Evolutionary conservation across 1,140 invertebrate genomes (phyloP).

Genomic region (Aethina tumida): DNA sequence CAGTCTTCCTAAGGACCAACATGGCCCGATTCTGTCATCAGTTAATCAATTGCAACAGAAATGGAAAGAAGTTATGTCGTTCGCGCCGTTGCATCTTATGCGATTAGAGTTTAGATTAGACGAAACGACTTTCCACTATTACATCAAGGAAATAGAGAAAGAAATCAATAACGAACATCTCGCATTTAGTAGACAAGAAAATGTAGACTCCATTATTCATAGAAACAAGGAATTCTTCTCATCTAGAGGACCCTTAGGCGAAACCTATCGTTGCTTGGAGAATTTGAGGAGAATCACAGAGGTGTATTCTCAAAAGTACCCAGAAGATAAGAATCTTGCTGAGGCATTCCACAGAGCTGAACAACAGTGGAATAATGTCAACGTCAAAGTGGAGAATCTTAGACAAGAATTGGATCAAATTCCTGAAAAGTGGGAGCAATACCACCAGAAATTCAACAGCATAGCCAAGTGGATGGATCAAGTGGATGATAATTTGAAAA

Average conservation of each 20-base stretch:
- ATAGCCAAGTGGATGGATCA: constrained; percentile 87
- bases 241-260: constrained; percentile 53
- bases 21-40: constrained; percentile 54
- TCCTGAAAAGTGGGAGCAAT: constrained; percentile 81
- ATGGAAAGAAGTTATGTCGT: constrained; percentile 68
- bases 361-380: constrained; percentile 62
- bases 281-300: constrained; percentile 61
- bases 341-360: constrained; percentile 58
- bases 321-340: constrained; percentile 51
- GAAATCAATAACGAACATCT: constrained; percentile 79
- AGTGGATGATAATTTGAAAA: constrained; percentile 71
- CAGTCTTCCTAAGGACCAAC: constrained; percentile 53
- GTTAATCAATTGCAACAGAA: constrained; percentile 61
- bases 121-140: constrained; percentile 74
- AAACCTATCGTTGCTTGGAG: constrained; percentile 64
- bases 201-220: constrained; percentile 64
- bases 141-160: constrained; percentile 80
- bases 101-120: constrained; percentile 81
- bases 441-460: constrained; percentile 69
- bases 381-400: constrained; percentile 59
- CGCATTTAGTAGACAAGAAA: constrained; percentile 74
- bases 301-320: constrained; percentile 53
- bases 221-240: constrained; percentile 70
- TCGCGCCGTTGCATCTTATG: constrained; percentile 76
- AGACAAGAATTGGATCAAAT: constrained; percentile 72